These are phyloP conservation scores for Brachionus paranguensis DNA, from an alignment of 1,140 invertebrate species.

Conservation along the genomic window DNA sequence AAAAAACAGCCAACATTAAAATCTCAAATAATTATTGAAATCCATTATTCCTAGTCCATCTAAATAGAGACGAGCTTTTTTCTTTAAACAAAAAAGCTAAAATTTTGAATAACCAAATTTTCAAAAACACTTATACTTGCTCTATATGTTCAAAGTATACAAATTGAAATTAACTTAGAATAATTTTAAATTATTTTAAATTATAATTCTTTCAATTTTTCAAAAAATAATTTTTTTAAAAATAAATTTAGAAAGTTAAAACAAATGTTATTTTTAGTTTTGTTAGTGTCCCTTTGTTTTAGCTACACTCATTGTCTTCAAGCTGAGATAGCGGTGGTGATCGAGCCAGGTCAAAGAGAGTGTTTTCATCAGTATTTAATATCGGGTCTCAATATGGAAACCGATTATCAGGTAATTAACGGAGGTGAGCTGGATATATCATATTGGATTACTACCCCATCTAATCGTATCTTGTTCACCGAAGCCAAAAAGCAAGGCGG, in stretches of 20 bases:
- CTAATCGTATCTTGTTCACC: slow-evolving; percentile 61
- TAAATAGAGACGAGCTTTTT: too few relatives aligned
- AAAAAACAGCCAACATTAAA: too few relatives aligned
- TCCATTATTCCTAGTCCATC: too few relatives aligned
- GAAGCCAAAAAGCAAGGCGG: slow-evolving; percentile 69
- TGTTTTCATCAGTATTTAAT: slow-evolving; percentile 38
- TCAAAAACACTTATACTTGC: neutral
- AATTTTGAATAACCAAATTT: neutral
- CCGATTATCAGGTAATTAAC: slow-evolving; percentile 63
- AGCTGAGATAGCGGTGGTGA: neutral
- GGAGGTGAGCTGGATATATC: slow-evolving; percentile 73
- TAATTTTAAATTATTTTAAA: neutral
- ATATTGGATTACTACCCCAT: slow-evolving; percentile 64
- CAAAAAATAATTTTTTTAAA: neutral
- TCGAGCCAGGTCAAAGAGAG: slow-evolving; percentile 15
- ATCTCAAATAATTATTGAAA: too few relatives aligned
- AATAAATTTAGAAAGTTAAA: neutral
- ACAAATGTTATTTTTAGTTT: neutral
- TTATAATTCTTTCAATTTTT: neutral
- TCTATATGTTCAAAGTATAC: neutral
- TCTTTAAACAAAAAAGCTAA: neutral
- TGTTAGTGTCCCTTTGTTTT: neutral
- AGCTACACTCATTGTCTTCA: neutral
- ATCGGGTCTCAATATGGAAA: neutral
- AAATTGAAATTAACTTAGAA: neutral